These are phyloP conservation scores for Brachymystax lenok DNA, from an alignment of 2,797 vertebrate genomes.

Conservation along the genomic window DNA sequence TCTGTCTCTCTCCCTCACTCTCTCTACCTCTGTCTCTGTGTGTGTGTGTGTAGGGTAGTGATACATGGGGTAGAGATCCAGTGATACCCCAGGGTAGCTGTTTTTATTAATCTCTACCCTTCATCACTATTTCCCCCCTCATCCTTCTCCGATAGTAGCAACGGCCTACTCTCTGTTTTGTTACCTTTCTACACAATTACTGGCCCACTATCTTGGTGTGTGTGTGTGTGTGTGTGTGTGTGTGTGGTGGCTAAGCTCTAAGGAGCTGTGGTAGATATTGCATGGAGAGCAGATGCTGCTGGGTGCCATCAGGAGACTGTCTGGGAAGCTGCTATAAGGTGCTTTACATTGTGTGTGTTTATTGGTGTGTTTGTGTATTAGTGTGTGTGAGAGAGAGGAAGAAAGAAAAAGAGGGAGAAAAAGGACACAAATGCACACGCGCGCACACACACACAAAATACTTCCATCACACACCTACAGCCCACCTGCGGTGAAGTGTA, in stretches of 20 bases:
- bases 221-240: not conserved
- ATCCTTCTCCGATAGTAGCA: slow-evolving; percentile 6
- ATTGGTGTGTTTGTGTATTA: no score
- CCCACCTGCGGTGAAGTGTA: not conserved
- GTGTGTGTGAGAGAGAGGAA: not conserved
- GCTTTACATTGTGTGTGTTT: not conserved
- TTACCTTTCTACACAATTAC: slow-evolving; percentile 11
- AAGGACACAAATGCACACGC: not conserved
- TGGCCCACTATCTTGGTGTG: slow-evolving; percentile 36
- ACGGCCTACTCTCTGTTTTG: not conserved
- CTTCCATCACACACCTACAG: not conserved
- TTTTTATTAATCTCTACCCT: not conserved
- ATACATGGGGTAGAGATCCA: no score
- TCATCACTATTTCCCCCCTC: not conserved
- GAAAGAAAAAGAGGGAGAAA: not conserved
- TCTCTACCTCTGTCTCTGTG: no score
- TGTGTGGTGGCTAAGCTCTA: slow-evolving; percentile 11
- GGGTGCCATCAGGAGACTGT: no score
- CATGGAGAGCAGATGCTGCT: slow-evolving; percentile 35
- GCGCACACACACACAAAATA: not conserved
- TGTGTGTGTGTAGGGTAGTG: no score
- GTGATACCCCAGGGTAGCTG: no score
- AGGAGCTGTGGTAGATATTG: slow-evolving; percentile 29
- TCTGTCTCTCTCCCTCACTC: no score
- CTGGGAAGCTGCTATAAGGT: slow-evolving; percentile 8